Evolutionary conservation across 2,797 vertebrate species (phyloP).

Genomic region (Sebastes vulpes): DNA sequence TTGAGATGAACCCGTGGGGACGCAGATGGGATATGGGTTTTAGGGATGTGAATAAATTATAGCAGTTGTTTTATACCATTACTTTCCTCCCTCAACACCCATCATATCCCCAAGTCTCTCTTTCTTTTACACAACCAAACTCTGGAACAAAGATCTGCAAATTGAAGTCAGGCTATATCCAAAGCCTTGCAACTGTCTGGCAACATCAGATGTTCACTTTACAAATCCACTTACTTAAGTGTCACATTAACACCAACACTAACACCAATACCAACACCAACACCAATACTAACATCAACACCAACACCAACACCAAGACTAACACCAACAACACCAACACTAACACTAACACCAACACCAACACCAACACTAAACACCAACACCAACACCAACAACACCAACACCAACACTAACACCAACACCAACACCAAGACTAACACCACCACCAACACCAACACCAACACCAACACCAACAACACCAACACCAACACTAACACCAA

Average conservation of each 20-base stretch:
- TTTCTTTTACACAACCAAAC: constrained; percentile 21
- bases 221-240: constrained; percentile 40
- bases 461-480: too few species aligned
- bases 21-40: constrained; percentile 76
- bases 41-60: constrained; percentile 79
- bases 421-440: too few species aligned
- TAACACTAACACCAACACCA: fast-evolving
- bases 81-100: constrained; percentile 53
- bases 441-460: too few species aligned
- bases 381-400: too few species aligned
- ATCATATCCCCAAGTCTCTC: constrained; percentile 39
- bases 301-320: too few species aligned
- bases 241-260: constrained; percentile 15
- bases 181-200: constrained; percentile 11
- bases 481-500: too few species aligned
- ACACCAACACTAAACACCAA: too few species aligned
- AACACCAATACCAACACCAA: too few species aligned
- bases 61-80: constrained; percentile 72
- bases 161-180: constrained; percentile 12
- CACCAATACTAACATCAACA: fast-evolving
- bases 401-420: too few species aligned
- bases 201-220: constrained; percentile 35
- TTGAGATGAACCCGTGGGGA: constrained; percentile 67
- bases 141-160: constrained; percentile 41
- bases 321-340: too few species aligned